These are phyloP conservation scores for Acholoe squamosa DNA, from an alignment of 2,888 invertebrate species.

Conservation along the genomic window DNA sequence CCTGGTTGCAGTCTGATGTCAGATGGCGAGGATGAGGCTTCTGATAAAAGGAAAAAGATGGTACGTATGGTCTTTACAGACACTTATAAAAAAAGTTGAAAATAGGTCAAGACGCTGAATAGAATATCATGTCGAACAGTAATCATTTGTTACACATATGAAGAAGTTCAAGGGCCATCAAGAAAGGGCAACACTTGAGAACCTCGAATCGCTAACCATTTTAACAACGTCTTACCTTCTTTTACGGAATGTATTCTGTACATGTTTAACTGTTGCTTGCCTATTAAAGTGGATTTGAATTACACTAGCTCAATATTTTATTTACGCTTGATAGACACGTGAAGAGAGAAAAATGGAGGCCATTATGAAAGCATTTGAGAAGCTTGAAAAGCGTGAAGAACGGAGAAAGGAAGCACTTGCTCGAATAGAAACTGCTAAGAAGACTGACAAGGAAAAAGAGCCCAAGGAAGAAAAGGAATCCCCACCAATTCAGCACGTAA, in stretches of 20 bases:
- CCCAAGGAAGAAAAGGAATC: conserved; percentile 10
- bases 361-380: conserved; percentile 96
- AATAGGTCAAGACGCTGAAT: too few species aligned
- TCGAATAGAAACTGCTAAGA: conserved; percentile 68
- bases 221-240: too few species aligned
- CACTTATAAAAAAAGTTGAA: too few species aligned
- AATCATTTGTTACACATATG: too few species aligned
- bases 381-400: conserved; percentile 93
- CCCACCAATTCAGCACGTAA: too few species aligned
- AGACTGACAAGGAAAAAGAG: conserved; percentile 52
- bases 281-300: neutral
- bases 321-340: conserved; percentile 86
- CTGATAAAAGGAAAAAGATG: conserved; percentile 66
- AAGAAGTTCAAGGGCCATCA: too few species aligned
- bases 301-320: neutral
- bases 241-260: too few species aligned
- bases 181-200: too few species aligned
- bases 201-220: too few species aligned
- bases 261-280: too few species aligned
- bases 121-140: too few species aligned
- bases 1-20: neutral
- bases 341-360: conserved; percentile 98
- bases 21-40: conserved; percentile 27
- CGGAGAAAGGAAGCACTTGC: conserved; percentile 84
- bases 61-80: neutral